phyloP scores from a whole-genome alignment of 2,888 invertebrate species.

The Trissolcus brochymenae region DNA sequence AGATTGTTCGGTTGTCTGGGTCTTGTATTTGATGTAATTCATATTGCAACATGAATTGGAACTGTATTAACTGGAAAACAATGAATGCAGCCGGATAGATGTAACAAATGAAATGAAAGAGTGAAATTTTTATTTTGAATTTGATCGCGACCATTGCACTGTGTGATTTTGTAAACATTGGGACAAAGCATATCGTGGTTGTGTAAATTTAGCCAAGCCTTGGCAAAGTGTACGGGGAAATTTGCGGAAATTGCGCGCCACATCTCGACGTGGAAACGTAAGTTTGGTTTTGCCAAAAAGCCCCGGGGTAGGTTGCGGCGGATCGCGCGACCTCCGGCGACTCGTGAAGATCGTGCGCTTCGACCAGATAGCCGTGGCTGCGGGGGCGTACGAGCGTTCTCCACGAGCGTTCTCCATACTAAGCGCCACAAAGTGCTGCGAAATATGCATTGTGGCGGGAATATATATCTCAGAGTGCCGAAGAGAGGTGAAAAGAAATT shows the following conservation, averaged over 20 bases:
- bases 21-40: slow-evolving; percentile 10
- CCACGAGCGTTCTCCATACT: slow-evolving; percentile 31
- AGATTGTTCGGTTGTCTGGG: slow-evolving; percentile 20
- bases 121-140: background rate
- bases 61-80: no score
- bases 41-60: background rate
- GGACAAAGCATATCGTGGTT: slow-evolving; percentile 24
- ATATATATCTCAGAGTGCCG: slow-evolving; percentile 59
- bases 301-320: slow-evolving; percentile 15
- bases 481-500: slow-evolving; percentile 60
- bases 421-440: slow-evolving; percentile 60
- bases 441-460: slow-evolving; percentile 47
- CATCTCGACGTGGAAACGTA: slow-evolving; percentile 15
- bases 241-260: slow-evolving; percentile 27
- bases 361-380: slow-evolving; percentile 64
- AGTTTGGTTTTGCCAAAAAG: slow-evolving; percentile 12
- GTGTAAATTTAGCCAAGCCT: slow-evolving; percentile 33
- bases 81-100: no score
- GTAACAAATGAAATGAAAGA: no score
- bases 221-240: slow-evolving; percentile 40
- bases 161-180: slow-evolving; percentile 39
- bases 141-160: slow-evolving; percentile 16
- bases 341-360: slow-evolving; percentile 72
- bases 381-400: slow-evolving; percentile 74
- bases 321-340: slow-evolving; percentile 38